Percentiles rank a stretch among this genome's conserved stretches.
phyloP scores from a whole-genome alignment of 2,113 vertebrate genomes.

The Cyphomyrus discorhynchus region DNA sequence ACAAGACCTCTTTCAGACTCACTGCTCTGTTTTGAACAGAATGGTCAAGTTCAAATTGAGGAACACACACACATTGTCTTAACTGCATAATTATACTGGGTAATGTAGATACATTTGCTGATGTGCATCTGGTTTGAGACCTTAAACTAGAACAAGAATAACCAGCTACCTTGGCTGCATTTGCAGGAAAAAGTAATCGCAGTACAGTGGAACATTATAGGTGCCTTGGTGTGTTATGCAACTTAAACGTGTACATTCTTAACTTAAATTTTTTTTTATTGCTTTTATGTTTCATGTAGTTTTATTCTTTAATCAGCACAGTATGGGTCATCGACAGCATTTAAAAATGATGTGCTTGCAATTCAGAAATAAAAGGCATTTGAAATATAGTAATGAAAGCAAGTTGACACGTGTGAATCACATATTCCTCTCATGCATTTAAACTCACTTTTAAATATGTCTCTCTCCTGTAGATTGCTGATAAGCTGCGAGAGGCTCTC shows the following conservation, averaged over 20 bases:
- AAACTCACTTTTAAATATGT: slow-evolving; percentile 3
- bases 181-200: background rate
- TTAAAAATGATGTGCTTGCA: background rate
- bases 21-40: background rate
- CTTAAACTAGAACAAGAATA: background rate
- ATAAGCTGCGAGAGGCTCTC: slow-evolving; percentile 91
- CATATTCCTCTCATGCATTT: background rate
- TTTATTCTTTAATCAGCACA: background rate
- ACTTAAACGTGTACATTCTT: background rate
- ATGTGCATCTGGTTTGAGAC: background rate
- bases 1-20: background rate
- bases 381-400: background rate
- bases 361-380: background rate
- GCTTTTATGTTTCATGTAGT: background rate
- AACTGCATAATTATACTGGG: background rate
- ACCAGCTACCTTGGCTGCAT: background rate
- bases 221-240: background rate
- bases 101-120: background rate
- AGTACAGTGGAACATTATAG: background rate
- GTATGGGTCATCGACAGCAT: background rate
- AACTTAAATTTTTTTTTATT: background rate
- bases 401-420: background rate
- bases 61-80: background rate
- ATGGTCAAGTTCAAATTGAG: background rate
- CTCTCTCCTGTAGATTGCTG: slow-evolving; percentile 73